Percentiles rank a stretch among this genome's conserved stretches.
Evolutionary conservation across 35 echinoderm and acorn worm species (phyloP).

Genomic region (Diadema setosum): DNA sequence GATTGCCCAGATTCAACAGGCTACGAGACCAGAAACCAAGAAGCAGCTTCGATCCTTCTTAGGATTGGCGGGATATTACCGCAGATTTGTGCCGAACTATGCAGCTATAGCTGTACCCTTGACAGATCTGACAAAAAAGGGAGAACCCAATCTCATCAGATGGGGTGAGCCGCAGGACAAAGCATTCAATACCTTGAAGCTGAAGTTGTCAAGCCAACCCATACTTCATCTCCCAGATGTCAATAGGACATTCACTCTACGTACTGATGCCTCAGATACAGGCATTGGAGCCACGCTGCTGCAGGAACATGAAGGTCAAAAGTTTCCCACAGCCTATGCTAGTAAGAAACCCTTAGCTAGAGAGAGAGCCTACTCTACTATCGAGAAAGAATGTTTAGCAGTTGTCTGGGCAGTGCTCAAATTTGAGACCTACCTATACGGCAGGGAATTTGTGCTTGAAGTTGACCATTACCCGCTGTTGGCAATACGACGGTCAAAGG

Average conservation of each 20-base stretch:
- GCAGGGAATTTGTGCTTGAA: conserved; percentile 29
- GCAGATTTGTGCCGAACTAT: conserved; percentile 35
- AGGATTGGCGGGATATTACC: conserved; percentile 8
- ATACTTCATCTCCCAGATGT: conserved; percentile 25
- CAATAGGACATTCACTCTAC: conserved; percentile 4
- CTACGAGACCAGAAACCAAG: conserved; percentile 22
- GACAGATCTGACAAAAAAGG: background rate
- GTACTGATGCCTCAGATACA: conserved; percentile 17
- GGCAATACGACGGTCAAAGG: background rate
- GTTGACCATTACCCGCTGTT: conserved; percentile 33
- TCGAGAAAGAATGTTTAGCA: conserved; percentile 41
- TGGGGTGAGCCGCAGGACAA: too few species aligned
- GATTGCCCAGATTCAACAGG: background rate
- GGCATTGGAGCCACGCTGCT: conserved; percentile 6
- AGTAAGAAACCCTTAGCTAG: conserved; percentile 4
- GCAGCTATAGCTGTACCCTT: conserved; percentile 2
- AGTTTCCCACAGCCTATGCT: conserved; percentile 19
- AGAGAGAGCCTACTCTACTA: background rate
- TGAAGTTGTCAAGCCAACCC: background rate
- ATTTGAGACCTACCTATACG: conserved; percentile 41
- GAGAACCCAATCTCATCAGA: conserved; percentile 17
- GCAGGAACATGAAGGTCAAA: background rate
- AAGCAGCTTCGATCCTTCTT: conserved; percentile 41
- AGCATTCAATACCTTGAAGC: background rate
- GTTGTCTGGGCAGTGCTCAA: conserved; percentile 28